Base-by-base conservation (phyloP, 2,113 vertebrate species). In the Scomber japonicus region DNA sequence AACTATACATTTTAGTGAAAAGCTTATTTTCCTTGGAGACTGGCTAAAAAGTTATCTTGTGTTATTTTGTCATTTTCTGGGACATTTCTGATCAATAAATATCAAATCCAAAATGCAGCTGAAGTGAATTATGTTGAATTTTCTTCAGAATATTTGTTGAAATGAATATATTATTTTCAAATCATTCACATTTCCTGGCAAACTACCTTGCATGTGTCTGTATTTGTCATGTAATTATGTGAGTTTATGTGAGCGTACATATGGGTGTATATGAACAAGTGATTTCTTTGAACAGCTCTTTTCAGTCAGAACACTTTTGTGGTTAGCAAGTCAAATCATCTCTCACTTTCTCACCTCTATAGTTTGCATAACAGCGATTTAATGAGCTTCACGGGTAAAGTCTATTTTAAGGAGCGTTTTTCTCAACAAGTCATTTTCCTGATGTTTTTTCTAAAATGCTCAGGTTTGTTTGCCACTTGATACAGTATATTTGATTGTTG, bases 401-500 rank as follows among this genome's bases (percentile, higher is more conserved):
- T 75, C 50, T 71, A 49, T 65, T 76, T 62, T 49, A 55, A 63
- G 49, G 31, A 63, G 30, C 10, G 15, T 35, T 57, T 69, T 19
- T 11, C 15, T 30, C 10, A 55, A 60, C 44, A 64, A 50, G 6
- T 17, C 14, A 35, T n/a, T 51, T 75, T 65, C n/a, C 27, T 40
- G 21, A 50, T 45, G 45, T 48, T 31, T 51, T 66, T 63, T 40
- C 19, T 24, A 73, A 81, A 61, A 46, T 63, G 30, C 54, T 50
- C 4, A 5, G 27, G 44, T 77, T 74, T 77, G 60, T 79, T 89
- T 86, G 70, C 54, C 71, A 61, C 76, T 82, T 77, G 59, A 74
- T 51, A 13, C 35, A 40, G 35, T 40, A 16, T 71, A 35, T 57
- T 60, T 81, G 53, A 77, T 78, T 85, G 74, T 78, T 66, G 73